A percentile compares a stretch with the other conserved stretches of the same genome.
phyloP scores from a whole-genome alignment of 2,888 invertebrate species.

The Tenthredo distinguenda region DNA sequence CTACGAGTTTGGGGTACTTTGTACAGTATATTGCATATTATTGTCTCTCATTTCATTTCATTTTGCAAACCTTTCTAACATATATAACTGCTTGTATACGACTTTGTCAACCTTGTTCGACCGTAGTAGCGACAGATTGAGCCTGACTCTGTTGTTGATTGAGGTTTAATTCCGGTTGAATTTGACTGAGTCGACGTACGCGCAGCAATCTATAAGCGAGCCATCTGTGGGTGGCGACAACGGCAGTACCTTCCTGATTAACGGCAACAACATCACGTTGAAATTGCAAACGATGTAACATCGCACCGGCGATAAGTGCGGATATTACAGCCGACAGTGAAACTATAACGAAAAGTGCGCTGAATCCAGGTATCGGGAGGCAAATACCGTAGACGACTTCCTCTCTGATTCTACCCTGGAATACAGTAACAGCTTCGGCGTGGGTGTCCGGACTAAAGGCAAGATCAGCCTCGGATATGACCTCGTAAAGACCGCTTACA shows the following conservation, averaged over 20 bases:
- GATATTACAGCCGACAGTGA: conserved; percentile 93
- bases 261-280: conserved; percentile 83
- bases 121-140: conserved; percentile 60
- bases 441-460: conserved; percentile 92
- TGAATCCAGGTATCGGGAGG: conserved; percentile 93
- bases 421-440: conserved; percentile 91
- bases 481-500: conserved; percentile 93
- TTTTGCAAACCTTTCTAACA: neutral
- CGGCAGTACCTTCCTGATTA: conserved; percentile 63
- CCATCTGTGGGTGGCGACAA: conserved; percentile 71
- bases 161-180: conserved; percentile 61
- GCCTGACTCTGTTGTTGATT: conserved; percentile 43
- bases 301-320: conserved; percentile 90
- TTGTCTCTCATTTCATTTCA: conserved; percentile 65
- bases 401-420: conserved; percentile 92
- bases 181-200: conserved; percentile 66
- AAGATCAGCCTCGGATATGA: conserved; percentile 94
- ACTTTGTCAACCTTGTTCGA: conserved; percentile 68
- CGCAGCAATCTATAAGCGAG: conserved; percentile 73
- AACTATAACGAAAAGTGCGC: conserved; percentile 92
- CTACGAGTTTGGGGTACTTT: conserved; percentile 75
- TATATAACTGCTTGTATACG: neutral
- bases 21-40: conserved; percentile 76
- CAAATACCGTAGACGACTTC: conserved; percentile 96
- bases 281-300: conserved; percentile 88